Conservation (phyloP, 2,888 invertebrate species). For the Coremacera marginata region DNA sequence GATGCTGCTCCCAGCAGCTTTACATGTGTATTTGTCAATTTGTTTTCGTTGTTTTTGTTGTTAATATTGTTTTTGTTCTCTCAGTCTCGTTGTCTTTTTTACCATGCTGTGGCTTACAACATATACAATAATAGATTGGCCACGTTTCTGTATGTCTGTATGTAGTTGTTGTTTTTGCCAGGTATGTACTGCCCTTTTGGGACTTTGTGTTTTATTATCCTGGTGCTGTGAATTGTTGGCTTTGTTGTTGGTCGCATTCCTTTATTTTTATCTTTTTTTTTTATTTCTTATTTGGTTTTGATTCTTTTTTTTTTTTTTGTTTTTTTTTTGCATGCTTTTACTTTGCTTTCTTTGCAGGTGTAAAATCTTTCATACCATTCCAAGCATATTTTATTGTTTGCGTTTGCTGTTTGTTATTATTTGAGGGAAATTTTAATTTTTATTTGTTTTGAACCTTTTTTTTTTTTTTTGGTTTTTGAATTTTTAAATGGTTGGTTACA, state of each 20-base stretch:
- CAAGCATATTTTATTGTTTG: neutral
- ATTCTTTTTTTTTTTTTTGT: too few relatives aligned
- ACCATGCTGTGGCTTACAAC: neutral
- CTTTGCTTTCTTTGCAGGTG: neutral
- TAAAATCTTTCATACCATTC: neutral
- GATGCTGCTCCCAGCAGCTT: neutral
- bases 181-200: neutral
- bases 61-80: neutral
- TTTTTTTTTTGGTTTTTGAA: too few relatives aligned
- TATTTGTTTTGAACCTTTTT: too few relatives aligned
- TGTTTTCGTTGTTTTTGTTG: neutral
- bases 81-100: too few relatives aligned
- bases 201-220: conserved; percentile 22
- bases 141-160: neutral
- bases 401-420: neutral
- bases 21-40: conserved; percentile 17
- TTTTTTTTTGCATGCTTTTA: neutral
- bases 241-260: neutral
- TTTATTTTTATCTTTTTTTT: conserved; percentile 13
- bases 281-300: neutral
- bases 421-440: neutral
- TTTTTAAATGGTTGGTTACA: too few relatives aligned
- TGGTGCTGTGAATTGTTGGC: conserved; percentile 7
- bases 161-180: conserved; percentile 21
- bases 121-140: conserved; percentile 14